These are phyloP conservation scores for Brachypalpus laphriformis DNA, from an alignment of 2,888 invertebrate genomes.

Conservation along the genomic window DNA sequence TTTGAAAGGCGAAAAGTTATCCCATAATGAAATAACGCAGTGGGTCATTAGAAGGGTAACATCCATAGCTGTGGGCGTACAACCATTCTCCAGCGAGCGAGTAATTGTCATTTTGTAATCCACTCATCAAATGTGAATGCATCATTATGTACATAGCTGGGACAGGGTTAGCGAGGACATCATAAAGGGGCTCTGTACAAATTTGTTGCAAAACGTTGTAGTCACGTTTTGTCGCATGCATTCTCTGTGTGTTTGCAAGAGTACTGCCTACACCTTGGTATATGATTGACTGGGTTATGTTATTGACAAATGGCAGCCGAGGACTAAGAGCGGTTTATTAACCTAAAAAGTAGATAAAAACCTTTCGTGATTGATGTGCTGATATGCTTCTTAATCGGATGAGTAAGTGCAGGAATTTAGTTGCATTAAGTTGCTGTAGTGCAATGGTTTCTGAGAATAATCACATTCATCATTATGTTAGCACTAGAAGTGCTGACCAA, in stretches of 20 bases:
- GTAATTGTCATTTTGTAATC: conserved; percentile 72
- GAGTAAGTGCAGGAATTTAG: neutral
- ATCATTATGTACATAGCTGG: conserved; percentile 23
- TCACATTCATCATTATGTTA: neutral
- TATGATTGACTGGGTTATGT: conserved; percentile 5
- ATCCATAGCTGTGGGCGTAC: conserved; percentile 53
- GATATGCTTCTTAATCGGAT: neutral
- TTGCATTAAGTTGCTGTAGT: neutral
- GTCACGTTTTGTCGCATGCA: conserved; percentile 68
- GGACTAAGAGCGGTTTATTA: neutral
- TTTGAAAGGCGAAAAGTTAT: conserved; percentile 18
- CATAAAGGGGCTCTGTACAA: conserved; percentile 34
- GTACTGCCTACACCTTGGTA: conserved; percentile 7
- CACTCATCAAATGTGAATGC: conserved; percentile 72
- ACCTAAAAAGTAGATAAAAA: neutral
- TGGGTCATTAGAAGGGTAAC: conserved; percentile 48
- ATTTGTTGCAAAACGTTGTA: conserved; percentile 45
- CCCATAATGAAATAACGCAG: conserved; percentile 32
- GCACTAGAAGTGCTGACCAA: too few species aligned
- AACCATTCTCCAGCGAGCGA: conserved; percentile 45
- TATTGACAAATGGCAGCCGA: conserved; percentile 6
- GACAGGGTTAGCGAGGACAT: conserved; percentile 33
- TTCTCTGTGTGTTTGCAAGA: neutral
- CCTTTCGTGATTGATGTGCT: neutral
- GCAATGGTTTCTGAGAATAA: neutral